phyloP scores from a whole-genome alignment of 2,888 invertebrate genomes.

The Parnassius glacialis region DNA sequence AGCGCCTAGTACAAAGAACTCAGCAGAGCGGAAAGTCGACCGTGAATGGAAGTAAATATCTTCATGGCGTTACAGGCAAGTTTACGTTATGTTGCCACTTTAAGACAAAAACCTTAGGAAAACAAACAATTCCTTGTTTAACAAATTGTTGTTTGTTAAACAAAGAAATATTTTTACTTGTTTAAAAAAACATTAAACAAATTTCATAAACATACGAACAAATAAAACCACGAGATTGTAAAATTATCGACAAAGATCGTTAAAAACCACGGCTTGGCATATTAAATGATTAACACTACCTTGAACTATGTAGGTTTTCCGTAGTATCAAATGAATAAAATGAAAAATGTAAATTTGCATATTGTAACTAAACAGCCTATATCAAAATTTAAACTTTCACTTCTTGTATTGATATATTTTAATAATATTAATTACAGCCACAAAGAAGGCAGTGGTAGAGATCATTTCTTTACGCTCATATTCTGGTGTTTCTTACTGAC shows the following conservation, averaged over 20 bases:
- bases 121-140: neutral
- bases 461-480: too few relatives aligned
- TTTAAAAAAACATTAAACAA: neutral
- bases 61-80: neutral
- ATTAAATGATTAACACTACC: neutral
- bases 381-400: too few relatives aligned
- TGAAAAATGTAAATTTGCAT: too few relatives aligned
- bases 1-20: constrained; percentile 13
- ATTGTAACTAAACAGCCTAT: too few relatives aligned
- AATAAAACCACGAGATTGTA: neutral
- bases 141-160: too few relatives aligned
- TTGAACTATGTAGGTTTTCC: too few relatives aligned
- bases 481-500: too few relatives aligned
- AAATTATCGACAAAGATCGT: neutral
- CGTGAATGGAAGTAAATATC: constrained; percentile 6
- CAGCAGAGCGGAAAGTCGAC: constrained; percentile 5
- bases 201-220: neutral
- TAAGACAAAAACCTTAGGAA: neutral
- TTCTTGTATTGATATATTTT: too few relatives aligned
- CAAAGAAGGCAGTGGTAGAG: too few relatives aligned
- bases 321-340: too few relatives aligned
- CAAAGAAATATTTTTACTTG: too few relatives aligned
- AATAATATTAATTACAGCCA: too few relatives aligned
- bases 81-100: neutral
- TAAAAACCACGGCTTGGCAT: neutral